Percentiles rank a stretch among this genome's conserved stretches.
Conservation (phyloP, 1,140 invertebrate genomes). For the Ceratina calcarata region DNA sequence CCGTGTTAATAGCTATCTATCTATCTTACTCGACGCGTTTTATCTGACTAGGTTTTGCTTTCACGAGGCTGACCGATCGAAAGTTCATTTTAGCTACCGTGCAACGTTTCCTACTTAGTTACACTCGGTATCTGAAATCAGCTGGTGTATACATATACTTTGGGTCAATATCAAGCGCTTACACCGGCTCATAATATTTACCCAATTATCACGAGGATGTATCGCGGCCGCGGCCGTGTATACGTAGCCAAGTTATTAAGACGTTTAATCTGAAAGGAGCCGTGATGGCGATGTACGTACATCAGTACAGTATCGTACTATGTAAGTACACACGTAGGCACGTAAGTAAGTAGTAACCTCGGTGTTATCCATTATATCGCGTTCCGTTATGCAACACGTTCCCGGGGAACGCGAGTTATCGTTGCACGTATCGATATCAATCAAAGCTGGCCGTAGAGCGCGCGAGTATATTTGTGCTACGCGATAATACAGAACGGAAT, state of each 20-base stretch:
- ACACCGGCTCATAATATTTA: not conserved
- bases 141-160: not conserved
- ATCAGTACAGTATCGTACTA: too few species aligned
- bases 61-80: not conserved
- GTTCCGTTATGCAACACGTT: constrained; percentile 20
- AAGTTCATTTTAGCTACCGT: not conserved
- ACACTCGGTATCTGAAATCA: not conserved
- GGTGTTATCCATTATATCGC: constrained; percentile 1
- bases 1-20: not conserved
- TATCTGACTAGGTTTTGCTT: not conserved
- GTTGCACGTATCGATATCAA: constrained; percentile 22
- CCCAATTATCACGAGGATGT: constrained; percentile 1
- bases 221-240: not conserved
- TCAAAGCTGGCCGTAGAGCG: not conserved
- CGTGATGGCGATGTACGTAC: not conserved
- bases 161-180: constrained; percentile 2
- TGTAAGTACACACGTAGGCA: not conserved
- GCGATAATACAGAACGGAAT: not conserved
- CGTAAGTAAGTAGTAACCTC: not conserved
- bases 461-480: not conserved
- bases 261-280: not conserved
- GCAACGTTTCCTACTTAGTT: not conserved
- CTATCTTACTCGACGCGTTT: not conserved
- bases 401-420: constrained; percentile 13
- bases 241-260: not conserved